A percentile compares a stretch with the other conserved stretches of the same genome.
Evolutionary conservation across 2,113 vertebrate genomes (phyloP).

Genomic region (Oophaga pumilio): DNA sequence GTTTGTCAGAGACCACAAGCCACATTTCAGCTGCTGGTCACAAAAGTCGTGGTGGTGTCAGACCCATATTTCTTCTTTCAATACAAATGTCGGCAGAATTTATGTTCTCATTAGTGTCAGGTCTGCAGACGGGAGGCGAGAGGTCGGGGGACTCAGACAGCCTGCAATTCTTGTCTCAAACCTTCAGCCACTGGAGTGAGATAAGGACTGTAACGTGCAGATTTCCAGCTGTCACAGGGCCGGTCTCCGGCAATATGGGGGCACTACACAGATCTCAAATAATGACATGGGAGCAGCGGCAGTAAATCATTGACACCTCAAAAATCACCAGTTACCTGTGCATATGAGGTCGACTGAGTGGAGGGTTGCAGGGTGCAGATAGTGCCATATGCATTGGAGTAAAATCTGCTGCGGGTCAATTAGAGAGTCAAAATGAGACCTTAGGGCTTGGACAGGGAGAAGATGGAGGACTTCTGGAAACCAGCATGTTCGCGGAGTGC

Average conservation of each 20-base stretch:
- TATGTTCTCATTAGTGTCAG: conserved; percentile 63
- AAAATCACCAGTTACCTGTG: no score
- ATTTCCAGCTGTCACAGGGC: not conserved
- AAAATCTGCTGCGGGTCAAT: no score
- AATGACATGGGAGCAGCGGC: no score
- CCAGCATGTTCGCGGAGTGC: no score
- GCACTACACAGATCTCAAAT: not conserved
- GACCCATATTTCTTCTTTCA: conserved; percentile 5
- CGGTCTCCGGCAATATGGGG: not conserved
- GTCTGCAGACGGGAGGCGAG: conserved; percentile 60
- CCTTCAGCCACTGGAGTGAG: conserved; percentile 51
- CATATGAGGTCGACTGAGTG: no score
- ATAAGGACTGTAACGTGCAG: conserved; percentile 52
- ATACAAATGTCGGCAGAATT: conserved; percentile 62
- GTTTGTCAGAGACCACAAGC: conserved; percentile 23
- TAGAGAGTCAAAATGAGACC: no score
- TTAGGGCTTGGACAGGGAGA: no score
- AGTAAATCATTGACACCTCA: no score
- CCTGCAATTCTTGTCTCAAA: conserved; percentile 56
- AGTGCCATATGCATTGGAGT: no score
- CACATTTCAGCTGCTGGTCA: not conserved
- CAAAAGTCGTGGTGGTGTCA: not conserved
- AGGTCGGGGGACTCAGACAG: conserved; percentile 61
- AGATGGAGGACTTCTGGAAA: no score
- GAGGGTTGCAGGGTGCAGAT: no score